Evolutionary conservation across 2,113 vertebrate species (phyloP).

Genomic region (Boleophthalmus pectinirostris): DNA sequence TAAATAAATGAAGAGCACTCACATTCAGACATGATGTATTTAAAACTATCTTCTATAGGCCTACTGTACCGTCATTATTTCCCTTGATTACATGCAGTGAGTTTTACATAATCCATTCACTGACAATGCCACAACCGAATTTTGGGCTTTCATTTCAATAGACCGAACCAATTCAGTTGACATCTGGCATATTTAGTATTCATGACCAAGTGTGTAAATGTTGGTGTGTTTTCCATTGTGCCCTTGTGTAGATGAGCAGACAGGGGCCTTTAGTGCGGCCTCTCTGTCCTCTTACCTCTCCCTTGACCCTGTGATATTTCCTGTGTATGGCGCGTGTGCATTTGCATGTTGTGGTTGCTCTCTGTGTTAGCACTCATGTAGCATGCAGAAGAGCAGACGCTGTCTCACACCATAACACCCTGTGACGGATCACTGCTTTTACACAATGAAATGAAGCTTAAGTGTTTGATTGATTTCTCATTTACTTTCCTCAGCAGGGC

Average conservation of each 20-base stretch:
- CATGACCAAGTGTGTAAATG: slow-evolving; percentile 37
- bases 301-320: slow-evolving; percentile 72
- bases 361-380: slow-evolving; percentile 13
- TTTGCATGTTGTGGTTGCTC: slow-evolving; percentile 10
- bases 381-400: slow-evolving; percentile 36
- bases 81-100: slow-evolving; percentile 34
- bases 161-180: slow-evolving; percentile 6
- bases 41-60: slow-evolving; percentile 16
- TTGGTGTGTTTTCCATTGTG: slow-evolving; percentile 39
- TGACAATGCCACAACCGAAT: slow-evolving; percentile 25
- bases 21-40: slow-evolving; percentile 35
- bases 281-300: slow-evolving; percentile 49
- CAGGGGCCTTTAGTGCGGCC: slow-evolving; percentile 39
- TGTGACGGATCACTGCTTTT: slow-evolving; percentile 61
- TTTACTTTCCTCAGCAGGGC: slow-evolving; percentile 46
- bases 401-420: slow-evolving; percentile 47
- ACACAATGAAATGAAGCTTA: slow-evolving; percentile 60
- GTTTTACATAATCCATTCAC: slow-evolving; percentile 48
- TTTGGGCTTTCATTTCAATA: slow-evolving; percentile 24
- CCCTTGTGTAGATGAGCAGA: slow-evolving; percentile 48
- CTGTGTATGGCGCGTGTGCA: slow-evolving; percentile 25
- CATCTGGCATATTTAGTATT: slow-evolving; percentile 58
- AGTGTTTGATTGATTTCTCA: slow-evolving; percentile 64
- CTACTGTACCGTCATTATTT: slow-evolving; percentile 25
- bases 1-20: slow-evolving; percentile 35